Conservation (phyloP, 2,113 vertebrate genomes). For the Cynoglossus semilaevis region DNA sequence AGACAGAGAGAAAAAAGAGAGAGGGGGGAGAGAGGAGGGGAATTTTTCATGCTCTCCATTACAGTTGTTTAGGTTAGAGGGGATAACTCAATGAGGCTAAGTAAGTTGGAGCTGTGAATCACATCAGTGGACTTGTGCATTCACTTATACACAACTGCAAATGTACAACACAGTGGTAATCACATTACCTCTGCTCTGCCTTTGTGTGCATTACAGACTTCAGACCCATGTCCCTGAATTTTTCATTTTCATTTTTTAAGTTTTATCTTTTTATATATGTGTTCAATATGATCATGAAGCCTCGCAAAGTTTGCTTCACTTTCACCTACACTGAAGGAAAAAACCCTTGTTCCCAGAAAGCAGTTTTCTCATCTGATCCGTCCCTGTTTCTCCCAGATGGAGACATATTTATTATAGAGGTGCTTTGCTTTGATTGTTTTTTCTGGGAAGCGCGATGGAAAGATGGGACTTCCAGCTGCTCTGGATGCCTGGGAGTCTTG, state of each 20-base stretch:
- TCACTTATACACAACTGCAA: constrained; percentile 60
- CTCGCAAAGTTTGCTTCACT: constrained; percentile 1
- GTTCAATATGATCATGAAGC: neutral
- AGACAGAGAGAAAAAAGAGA: constrained; percentile 4
- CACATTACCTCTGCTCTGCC: constrained; percentile 26
- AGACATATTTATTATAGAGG: constrained; percentile 66
- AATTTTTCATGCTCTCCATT: constrained; percentile 68
- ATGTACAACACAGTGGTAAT: constrained; percentile 42
- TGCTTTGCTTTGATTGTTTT: constrained; percentile 72
- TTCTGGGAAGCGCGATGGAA: constrained; percentile 62
- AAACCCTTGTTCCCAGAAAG: constrained; percentile 37
- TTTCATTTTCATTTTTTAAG: constrained; percentile 6
- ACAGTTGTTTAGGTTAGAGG: constrained; percentile 73
- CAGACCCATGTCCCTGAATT: constrained; percentile 6
- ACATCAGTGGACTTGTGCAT: constrained; percentile 56
- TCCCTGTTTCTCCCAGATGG: constrained; percentile 46
- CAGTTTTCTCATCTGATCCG: constrained; percentile 24
- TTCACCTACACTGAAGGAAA: constrained; percentile 8
- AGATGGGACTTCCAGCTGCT: constrained; percentile 73
- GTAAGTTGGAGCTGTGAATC: constrained; percentile 68
- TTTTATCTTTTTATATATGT: neutral
- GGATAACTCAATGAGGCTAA: constrained; percentile 74
- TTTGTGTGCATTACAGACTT: neutral
- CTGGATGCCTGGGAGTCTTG: constrained; percentile 67
- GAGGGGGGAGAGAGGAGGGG: constrained; percentile 5